Evolutionary conservation across 2,888 invertebrate genomes (phyloP).

Genomic region (Crossocerus cetratus): DNA sequence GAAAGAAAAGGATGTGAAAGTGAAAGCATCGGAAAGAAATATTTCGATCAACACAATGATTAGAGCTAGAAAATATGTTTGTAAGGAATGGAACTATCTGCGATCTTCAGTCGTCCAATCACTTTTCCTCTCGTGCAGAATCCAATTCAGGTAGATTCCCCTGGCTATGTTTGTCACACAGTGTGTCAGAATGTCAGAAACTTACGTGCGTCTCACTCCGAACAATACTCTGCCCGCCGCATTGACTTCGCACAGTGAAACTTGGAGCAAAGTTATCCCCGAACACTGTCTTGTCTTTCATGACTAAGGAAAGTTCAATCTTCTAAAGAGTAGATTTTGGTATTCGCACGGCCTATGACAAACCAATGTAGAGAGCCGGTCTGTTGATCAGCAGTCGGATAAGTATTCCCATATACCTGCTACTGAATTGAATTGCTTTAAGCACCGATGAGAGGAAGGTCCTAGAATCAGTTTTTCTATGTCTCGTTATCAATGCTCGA

Average conservation of each 20-base stretch:
- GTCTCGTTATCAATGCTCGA: conserved; percentile 23
- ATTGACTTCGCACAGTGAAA: neutral
- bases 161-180: too few species aligned
- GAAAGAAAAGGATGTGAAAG: too few species aligned
- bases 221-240: neutral
- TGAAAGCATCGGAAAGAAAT: too few species aligned
- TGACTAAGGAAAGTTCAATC: conserved; percentile 8
- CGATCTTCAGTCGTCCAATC: too few species aligned
- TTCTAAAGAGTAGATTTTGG: conserved; percentile 17
- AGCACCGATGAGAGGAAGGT: neutral
- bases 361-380: conserved; percentile 4
- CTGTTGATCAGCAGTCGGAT: too few species aligned
- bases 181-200: neutral
- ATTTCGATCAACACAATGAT: too few species aligned
- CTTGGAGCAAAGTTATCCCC: neutral
- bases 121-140: too few species aligned
- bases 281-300: conserved; percentile 13
- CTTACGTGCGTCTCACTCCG: neutral
- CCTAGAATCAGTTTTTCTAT: conserved; percentile 34
- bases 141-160: too few species aligned
- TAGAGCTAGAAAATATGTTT: too few species aligned
- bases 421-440: neutral
- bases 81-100: too few species aligned
- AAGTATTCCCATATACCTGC: too few species aligned
- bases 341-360: conserved; percentile 29